A percentile compares a stretch with the other conserved stretches of the same genome.
Conservation (phyloP, 2,888 invertebrate species). For the Lithophane leautieri region DNA sequence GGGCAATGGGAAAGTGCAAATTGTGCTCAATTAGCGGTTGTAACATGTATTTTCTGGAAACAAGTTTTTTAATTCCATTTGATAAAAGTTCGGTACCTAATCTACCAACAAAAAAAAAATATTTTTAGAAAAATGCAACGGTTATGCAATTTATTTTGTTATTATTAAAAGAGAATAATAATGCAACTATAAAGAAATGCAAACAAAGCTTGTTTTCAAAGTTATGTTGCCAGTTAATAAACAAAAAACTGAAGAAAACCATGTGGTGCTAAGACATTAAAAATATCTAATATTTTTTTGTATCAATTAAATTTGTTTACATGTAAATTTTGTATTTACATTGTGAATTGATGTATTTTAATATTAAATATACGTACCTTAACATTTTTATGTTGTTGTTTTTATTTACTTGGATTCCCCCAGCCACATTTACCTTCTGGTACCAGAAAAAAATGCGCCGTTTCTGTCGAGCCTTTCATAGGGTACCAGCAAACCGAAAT, state of each 20-base stretch:
- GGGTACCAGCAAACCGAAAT: neutral
- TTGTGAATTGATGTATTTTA: constrained; percentile 77
- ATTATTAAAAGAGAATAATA: neutral
- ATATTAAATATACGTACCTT: constrained; percentile 84
- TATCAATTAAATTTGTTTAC: constrained; percentile 68
- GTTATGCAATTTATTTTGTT: neutral
- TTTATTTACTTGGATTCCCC: constrained; percentile 32
- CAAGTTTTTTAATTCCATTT: neutral
- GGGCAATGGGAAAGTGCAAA: constrained; percentile 76
- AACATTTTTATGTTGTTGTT: constrained; percentile 75
- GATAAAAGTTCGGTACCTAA: neutral
- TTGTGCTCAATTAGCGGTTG: constrained; percentile 81
- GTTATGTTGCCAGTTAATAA: constrained; percentile 23
- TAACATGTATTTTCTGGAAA: constrained; percentile 59
- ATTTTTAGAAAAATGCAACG: constrained; percentile 11
- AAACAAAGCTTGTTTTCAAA: neutral
- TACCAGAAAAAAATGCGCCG: neutral
- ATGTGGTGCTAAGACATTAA: constrained; percentile 80
- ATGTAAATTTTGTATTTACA: constrained; percentile 78
- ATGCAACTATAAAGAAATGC: neutral
- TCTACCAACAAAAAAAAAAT: neutral
- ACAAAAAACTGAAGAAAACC: constrained; percentile 56
- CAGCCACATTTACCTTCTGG: neutral
- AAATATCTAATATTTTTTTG: constrained; percentile 72
- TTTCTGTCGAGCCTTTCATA: neutral